These are phyloP conservation scores for Glaucidium brasilianum DNA, from an alignment of 2,113 vertebrate species.

Conservation along the genomic window DNA sequence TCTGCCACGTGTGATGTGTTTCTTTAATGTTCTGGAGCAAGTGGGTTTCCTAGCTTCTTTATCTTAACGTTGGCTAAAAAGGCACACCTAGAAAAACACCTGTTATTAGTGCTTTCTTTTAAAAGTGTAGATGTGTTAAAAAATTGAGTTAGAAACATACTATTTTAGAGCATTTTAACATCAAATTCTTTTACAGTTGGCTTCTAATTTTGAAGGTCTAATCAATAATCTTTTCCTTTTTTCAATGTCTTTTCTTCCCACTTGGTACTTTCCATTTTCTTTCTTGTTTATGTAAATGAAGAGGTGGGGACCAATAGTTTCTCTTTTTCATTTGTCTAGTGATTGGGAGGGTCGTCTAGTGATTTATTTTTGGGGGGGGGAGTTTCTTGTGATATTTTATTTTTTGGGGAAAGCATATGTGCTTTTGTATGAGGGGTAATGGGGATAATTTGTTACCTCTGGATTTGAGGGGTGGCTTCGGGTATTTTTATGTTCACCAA, in stretches of 20 bases:
- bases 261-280: background rate
- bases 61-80: background rate
- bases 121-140: background rate
- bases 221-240: background rate
- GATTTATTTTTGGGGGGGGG: background rate
- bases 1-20: accelerated
- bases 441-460: background rate
- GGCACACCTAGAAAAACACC: background rate
- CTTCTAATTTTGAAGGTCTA: background rate
- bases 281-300: background rate
- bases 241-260: background rate
- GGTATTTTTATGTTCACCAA: background rate
- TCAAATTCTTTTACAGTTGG: background rate
- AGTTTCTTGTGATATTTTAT: background rate
- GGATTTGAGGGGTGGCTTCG: background rate
- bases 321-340: background rate
- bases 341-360: background rate
- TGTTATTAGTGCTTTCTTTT: background rate
- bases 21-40: background rate
- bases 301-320: background rate
- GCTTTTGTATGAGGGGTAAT: background rate
- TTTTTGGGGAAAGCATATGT: background rate
- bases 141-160: background rate
- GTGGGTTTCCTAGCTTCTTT: background rate
- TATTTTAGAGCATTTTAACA: background rate